These are phyloP conservation scores for Brenthis daphne DNA, from an alignment of 2,888 invertebrate species.

Conservation along the genomic window DNA sequence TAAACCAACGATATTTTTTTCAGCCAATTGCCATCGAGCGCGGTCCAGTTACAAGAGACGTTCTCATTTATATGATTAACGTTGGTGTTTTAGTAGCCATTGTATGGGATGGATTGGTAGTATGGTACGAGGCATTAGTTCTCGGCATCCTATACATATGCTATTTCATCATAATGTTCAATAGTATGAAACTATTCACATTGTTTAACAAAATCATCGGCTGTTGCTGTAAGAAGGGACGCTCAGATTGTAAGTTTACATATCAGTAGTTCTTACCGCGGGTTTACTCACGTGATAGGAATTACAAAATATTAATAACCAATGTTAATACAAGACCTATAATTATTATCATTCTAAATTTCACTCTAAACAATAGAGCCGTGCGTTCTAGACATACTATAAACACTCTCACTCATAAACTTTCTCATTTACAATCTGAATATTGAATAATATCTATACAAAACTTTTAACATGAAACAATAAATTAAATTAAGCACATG, in stretches of 20 bases:
- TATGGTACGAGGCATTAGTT: conserved; percentile 89
- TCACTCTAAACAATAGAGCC: too few species aligned
- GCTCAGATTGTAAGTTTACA: conserved; percentile 43
- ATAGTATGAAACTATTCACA: conserved; percentile 78
- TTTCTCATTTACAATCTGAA: too few species aligned
- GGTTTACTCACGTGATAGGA: neutral
- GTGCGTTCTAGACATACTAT: too few species aligned
- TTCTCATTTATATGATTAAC: conserved; percentile 88
- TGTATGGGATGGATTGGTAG: conserved; percentile 89
- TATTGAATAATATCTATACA: too few species aligned
- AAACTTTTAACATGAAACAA: too few species aligned
- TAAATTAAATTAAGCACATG: too few species aligned
- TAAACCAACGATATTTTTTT: conserved; percentile 40
- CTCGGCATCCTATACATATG: conserved; percentile 87
- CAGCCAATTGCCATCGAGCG: conserved; percentile 90
- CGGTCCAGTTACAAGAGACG: conserved; percentile 92
- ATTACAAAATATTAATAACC: neutral
- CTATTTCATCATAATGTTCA: conserved; percentile 89
- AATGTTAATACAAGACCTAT: neutral
- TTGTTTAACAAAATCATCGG: conserved; percentile 50
- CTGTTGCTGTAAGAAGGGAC: conserved; percentile 39
- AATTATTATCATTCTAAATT: too few species aligned
- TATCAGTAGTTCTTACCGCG: neutral
- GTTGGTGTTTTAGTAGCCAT: conserved; percentile 86
- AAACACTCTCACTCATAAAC: too few species aligned